Evolutionary conservation across 1,140 invertebrate species (phyloP), one percentile per base, ranked within the genome.

Genomic region (Drosophila kikkawai): DNA sequence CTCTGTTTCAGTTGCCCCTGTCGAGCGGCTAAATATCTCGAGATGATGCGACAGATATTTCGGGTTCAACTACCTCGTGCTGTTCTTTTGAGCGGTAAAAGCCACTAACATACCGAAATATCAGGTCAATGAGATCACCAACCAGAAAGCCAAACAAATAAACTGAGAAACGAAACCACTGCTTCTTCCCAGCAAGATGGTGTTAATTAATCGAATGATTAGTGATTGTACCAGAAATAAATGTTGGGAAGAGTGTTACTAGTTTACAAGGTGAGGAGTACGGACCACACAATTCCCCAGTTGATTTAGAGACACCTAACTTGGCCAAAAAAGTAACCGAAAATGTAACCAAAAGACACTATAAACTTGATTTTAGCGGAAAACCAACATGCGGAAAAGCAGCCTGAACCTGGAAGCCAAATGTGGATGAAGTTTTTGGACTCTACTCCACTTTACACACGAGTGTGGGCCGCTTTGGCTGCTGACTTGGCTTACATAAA

Each of bases 1-100:
- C 44, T 75, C 50, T 64, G 57, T 80, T 75, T 65, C 59, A 79
- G 59, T 64, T 59, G 64, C 63, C 63, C 47, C 48, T 11, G 50
- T 17, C n/a, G 37, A 68, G 48, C 67, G 29, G 64, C 71, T 63
- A 77, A 79, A 80, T 78, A 85, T 59, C 57, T 78, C 65, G 53
- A 87, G 79, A 82, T 86, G 83, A 86, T 86, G 83, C 59, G 83
- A 86, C 83, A 87, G 75, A 87, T 87, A 86, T 63, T 63, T 68
- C 22, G 78, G 39, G 77, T 83, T 70, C 70, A 80, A 83, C 75
- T 73, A 73, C 69, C 69, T 39, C 50, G 19, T 22, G 51, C 15
- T 42, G 58, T 75, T 64, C 70, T 63, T 63, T 32, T 39, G 7
- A 29, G 36, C 19, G 41, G 48, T 57, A 50, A 48, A 58, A 48